phyloP scores from a whole-genome alignment of 2,113 vertebrate genomes.

The Mungos mungo region DNA sequence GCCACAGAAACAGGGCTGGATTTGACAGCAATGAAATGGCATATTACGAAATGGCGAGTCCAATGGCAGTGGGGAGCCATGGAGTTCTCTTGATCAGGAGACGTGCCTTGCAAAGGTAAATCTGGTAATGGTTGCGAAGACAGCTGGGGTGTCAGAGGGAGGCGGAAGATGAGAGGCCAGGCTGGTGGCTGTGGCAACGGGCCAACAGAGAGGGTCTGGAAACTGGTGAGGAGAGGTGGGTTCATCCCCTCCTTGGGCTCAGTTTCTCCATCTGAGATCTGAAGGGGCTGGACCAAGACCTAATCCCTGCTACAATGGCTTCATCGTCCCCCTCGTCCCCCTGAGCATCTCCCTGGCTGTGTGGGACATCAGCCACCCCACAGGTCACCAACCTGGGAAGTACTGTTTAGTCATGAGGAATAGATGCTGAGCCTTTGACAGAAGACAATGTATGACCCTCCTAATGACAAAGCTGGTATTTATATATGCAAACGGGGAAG shows the following conservation, averaged over 20 bases:
- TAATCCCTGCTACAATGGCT: neutral
- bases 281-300: neutral
- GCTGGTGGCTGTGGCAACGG: neutral
- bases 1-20: neutral
- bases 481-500: conserved; percentile 14
- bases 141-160: neutral
- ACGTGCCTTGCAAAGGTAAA: neutral
- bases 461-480: conserved; percentile 70
- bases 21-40: neutral
- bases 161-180: neutral
- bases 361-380: neutral
- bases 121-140: neutral
- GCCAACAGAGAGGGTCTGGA: neutral
- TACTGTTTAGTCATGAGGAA: conserved; percentile 52
- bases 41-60: neutral
- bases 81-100: neutral
- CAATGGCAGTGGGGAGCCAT: neutral
- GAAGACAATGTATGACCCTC: conserved; percentile 64
- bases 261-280: neutral
- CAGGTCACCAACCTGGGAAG: neutral
- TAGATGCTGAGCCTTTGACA: conserved; percentile 51
- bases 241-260: neutral
- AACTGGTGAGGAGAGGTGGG: too few relatives aligned
- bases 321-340: neutral
- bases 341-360: neutral